A percentile compares a stretch with the other conserved stretches of the same genome.
phyloP scores from a whole-genome alignment of 2,113 vertebrate genomes.

The Indri indri region DNA sequence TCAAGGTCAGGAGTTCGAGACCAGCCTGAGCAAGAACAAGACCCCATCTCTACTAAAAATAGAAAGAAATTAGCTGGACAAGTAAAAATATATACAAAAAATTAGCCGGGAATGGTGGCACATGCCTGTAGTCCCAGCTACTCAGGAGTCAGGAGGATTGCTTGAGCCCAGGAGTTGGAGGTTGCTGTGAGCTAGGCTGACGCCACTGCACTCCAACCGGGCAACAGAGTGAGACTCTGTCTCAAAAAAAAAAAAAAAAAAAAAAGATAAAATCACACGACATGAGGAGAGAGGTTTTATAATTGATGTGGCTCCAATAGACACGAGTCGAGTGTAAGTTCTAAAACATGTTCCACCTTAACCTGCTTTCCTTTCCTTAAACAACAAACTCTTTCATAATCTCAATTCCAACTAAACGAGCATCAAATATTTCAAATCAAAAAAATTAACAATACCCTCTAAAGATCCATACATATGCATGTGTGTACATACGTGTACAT shows the following conservation, averaged over 20 bases:
- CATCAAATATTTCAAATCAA: background rate
- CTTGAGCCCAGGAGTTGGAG: no score
- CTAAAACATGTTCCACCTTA: background rate
- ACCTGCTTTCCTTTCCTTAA: background rate
- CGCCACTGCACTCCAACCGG: no score
- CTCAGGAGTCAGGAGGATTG: no score
- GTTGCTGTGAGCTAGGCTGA: no score
- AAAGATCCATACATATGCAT: background rate
- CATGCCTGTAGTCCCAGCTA: no score
- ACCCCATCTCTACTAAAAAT: no score
- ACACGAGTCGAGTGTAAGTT: background rate
- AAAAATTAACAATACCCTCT: background rate
- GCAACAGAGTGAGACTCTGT: no score
- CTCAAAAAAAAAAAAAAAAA: background rate
- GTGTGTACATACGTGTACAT: background rate
- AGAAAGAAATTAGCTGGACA: no score
- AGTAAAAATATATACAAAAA: no score
- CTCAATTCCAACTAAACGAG: background rate
- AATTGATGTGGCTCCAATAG: background rate
- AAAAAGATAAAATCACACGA: background rate
- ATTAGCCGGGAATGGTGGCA: no score
- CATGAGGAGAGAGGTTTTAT: background rate
- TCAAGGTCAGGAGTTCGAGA: no score
- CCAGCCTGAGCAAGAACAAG: no score
- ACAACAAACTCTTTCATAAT: background rate